Base-by-base conservation (phyloP, 2,888 invertebrate genomes). In the Hyles lineata region DNA sequence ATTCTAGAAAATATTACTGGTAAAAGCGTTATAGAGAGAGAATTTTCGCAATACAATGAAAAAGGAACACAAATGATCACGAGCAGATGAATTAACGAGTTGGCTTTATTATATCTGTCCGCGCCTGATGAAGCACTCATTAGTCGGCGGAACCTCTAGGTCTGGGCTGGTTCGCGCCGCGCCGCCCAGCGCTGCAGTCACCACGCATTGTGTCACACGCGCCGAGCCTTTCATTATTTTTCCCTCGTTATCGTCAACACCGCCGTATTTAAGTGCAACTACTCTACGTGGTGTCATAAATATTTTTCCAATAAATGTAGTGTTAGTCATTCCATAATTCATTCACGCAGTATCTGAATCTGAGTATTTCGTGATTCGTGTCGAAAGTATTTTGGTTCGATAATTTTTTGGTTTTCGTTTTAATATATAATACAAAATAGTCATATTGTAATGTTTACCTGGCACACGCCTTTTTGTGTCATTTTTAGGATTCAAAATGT, bases 71-170 rank as follows among this genome's bases (percentile, higher is more conserved):
- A 67, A 67, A 67, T 67, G 67, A 74, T 63, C 72, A 52, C 59
- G 32, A 71, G 19, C 19, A 61, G 21, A 50, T 63, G 25, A 52
- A 23, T 73, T 60, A 63, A 70, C 62, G 58, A 73, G 79, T 74
- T 74, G 76, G 59, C 69, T 76, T 70, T 69, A 74, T 73, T 63
- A 35, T 72, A 70, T 63, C 35, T 72, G 73, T 70, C 60, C 70
- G 70, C 60, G 62, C 70, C 62, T 70, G 67, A 63, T 72, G 67
- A 70, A 11, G 29, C 29, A 62, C 55, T 60, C 59, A 67, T 58
- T 63, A 74, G 62, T 32, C 35, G 21, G 25, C 35, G 62, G 55
- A 67, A 72, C 58, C 55, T 32, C 70, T 32, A 23, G 52, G 43
- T 72, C 72, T 58, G 55, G 58, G 17, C 43, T 21, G 43, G 59